A percentile compares a stretch with the other conserved stretches of the same genome.
phyloP scores from a whole-genome alignment of 2,888 invertebrate species.

The Entomobrya proxima region DNA sequence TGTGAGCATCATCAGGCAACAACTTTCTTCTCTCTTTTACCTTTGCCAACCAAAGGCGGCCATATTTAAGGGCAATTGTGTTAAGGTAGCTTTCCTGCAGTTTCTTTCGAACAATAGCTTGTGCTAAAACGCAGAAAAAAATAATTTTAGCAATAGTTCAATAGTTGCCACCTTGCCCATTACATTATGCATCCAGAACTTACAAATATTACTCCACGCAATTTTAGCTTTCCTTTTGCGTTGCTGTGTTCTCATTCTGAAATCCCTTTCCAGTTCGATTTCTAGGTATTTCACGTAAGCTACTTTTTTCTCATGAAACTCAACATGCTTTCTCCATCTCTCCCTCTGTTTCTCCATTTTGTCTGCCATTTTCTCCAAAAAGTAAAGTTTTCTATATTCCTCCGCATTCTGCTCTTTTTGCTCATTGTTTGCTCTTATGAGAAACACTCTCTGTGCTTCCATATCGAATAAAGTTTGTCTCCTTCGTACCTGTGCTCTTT shows the following conservation, averaged over 20 bases:
- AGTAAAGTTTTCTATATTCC: neutral
- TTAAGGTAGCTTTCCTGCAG: neutral
- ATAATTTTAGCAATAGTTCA: neutral
- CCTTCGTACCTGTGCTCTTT: neutral
- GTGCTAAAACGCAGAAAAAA: constrained; percentile 6
- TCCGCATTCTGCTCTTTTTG: neutral
- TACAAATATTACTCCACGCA: constrained; percentile 35
- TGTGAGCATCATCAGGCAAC: neutral
- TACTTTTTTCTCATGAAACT: neutral
- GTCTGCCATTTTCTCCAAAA: constrained; percentile 12
- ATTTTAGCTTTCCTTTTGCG: neutral
- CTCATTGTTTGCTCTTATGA: neutral
- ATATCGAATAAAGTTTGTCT: neutral
- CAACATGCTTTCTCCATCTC: neutral
- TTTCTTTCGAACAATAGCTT: constrained; percentile 1
- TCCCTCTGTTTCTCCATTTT: constrained; percentile 25
- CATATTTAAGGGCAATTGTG: constrained; percentile 9
- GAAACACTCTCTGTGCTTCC: neutral
- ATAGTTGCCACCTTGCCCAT: neutral
- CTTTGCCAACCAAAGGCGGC: constrained; percentile 19
- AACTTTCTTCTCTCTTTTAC: neutral
- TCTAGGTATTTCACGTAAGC: neutral
- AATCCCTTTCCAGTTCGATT: constrained; percentile 12
- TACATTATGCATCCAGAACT: neutral
- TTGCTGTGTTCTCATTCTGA: neutral